Conservation (phyloP, 2,888 invertebrate genomes). For the Tetrapedia diversipes region DNA sequence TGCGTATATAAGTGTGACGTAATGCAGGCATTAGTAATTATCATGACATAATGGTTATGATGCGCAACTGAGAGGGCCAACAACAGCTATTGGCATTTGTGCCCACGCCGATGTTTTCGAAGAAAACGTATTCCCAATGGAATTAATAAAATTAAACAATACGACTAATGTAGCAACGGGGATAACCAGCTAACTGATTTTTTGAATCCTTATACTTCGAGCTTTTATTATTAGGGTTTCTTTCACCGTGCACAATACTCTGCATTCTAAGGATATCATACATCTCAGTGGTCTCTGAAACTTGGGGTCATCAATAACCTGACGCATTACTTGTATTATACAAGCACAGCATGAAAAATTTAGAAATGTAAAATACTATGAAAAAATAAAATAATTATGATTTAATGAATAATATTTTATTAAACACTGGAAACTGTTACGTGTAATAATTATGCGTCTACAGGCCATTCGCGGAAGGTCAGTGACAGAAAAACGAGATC, state of each 20-base stretch:
- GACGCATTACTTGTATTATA: conserved; percentile 8
- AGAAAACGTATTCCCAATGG: conserved; percentile 30
- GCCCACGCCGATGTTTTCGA: conserved; percentile 24
- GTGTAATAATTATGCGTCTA: conserved; percentile 35
- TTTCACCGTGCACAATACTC: conserved; percentile 20
- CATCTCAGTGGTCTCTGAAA: conserved; percentile 25
- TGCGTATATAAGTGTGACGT: conserved; percentile 48
- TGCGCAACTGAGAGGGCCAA: conserved; percentile 4
- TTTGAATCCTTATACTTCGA: conserved; percentile 17
- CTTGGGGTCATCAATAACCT: conserved; percentile 31
- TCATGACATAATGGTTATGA: conserved; percentile 34
- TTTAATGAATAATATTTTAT: no score
- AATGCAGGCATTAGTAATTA: conserved; percentile 55
- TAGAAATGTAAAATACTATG: no score
- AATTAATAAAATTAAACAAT: conserved; percentile 37
- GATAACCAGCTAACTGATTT: not conserved
- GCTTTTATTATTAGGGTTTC: conserved; percentile 30
- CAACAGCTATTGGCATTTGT: conserved; percentile 2
- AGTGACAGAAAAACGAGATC: conserved; percentile 62
- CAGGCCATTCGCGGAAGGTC: conserved; percentile 61
- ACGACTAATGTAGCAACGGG: not conserved
- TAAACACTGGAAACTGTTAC: not conserved
- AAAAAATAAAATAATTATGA: no score
- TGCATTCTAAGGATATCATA: conserved; percentile 30
- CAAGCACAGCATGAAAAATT: not conserved